These are phyloP conservation scores for Conus canariensis DNA, from an alignment of 2,888 invertebrate species.

Conservation along the genomic window DNA sequence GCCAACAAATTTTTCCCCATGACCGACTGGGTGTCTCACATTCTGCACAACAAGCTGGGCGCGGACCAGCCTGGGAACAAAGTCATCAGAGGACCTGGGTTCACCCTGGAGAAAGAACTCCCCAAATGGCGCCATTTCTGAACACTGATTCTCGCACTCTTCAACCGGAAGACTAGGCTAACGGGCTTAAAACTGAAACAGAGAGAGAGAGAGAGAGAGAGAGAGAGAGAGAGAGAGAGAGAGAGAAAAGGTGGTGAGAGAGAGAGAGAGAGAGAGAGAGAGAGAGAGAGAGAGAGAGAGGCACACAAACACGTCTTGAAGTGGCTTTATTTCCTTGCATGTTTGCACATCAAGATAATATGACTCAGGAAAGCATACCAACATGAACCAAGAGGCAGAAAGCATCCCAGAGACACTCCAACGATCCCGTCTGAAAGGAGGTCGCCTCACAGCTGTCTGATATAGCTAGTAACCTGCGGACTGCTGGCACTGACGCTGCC, in stretches of 20 bases:
- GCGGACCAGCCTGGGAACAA: not conserved
- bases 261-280: not conserved
- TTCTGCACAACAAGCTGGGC: not conserved
- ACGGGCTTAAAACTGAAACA: not conserved
- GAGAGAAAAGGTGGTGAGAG: not conserved
- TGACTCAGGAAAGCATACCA: too few species aligned
- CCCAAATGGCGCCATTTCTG: not conserved
- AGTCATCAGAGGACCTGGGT: not conserved
- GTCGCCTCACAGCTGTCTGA: too few species aligned
- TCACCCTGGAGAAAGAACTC: not conserved
- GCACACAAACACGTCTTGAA: too few species aligned
- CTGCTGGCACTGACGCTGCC: too few species aligned
- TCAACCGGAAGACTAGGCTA: too few species aligned
- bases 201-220: not conserved
- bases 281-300: not conserved
- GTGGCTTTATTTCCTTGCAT: too few species aligned
- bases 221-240: conserved; percentile 3
- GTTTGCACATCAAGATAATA: too few species aligned
- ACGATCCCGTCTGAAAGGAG: too few species aligned
- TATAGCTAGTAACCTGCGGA: too few species aligned
- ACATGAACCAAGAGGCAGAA: too few species aligned
- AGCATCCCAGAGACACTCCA: too few species aligned
- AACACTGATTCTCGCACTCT: not conserved
- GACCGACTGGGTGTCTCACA: conserved; percentile 10
- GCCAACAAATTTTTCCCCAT: conserved; percentile 18